phyloP scores from a whole-genome alignment of 2,888 invertebrate genomes.

The Drosophila nr. medialis region DNA sequence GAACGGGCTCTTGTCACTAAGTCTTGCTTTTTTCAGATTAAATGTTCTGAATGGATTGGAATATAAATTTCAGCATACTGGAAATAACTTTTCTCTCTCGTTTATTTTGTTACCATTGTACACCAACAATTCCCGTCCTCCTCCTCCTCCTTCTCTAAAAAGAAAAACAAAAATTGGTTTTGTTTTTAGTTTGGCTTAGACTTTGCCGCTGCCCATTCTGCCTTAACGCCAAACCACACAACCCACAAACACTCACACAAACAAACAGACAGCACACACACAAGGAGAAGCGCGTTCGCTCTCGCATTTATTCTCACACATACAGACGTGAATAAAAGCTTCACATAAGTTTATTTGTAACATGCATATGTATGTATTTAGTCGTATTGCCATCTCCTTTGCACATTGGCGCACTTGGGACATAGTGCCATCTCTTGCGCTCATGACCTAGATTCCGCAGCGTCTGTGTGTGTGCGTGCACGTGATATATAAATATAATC shows the following conservation, averaged over 20 bases:
- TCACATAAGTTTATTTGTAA: slow-evolving; percentile 52
- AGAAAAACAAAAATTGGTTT: slow-evolving; percentile 26
- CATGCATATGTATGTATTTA: slow-evolving; percentile 53
- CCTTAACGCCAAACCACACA: slow-evolving; percentile 19
- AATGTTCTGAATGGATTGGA: background rate
- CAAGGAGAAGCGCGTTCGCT: slow-evolving; percentile 19
- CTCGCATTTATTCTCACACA: slow-evolving; percentile 22
- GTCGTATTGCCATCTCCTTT: slow-evolving; percentile 82
- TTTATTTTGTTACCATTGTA: background rate
- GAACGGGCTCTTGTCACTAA: background rate
- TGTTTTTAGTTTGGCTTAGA: slow-evolving; percentile 32
- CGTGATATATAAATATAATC: slow-evolving; percentile 69
- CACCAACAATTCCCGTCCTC: background rate
- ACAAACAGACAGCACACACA: background rate
- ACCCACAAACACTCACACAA: background rate
- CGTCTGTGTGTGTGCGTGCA: slow-evolving; percentile 67
- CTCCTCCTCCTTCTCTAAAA: background rate
- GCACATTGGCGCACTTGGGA: slow-evolving; percentile 79
- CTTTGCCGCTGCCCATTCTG: slow-evolving; percentile 21
- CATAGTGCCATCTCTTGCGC: slow-evolving; percentile 84
- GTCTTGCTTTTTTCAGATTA: background rate
- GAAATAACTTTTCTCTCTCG: background rate
- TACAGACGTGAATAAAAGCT: slow-evolving; percentile 22
- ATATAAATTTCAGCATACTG: background rate
- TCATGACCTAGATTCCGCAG: slow-evolving; percentile 85